A percentile compares a stretch with the other conserved stretches of the same genome.
These are phyloP conservation scores for Sphaerophoria taeniata DNA, from an alignment of 2,888 invertebrate genomes.

Conservation along the genomic window DNA sequence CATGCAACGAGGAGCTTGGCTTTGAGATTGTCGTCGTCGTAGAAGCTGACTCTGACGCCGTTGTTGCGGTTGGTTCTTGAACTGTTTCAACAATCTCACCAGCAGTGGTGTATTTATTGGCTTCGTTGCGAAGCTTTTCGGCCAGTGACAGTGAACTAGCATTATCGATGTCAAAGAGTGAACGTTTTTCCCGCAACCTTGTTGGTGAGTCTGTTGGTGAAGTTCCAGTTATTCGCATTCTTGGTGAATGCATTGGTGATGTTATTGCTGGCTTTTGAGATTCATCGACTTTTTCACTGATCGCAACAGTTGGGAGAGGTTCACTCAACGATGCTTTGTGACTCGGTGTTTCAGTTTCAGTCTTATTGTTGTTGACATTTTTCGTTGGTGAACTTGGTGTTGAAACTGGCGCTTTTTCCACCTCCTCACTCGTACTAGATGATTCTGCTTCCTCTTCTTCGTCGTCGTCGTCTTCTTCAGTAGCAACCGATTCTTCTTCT, in stretches of 20 bases:
- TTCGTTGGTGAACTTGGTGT: constrained; percentile 59
- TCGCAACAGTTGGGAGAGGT: constrained; percentile 54
- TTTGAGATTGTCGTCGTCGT: constrained; percentile 56
- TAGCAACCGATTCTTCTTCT: constrained; percentile 44
- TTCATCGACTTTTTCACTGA: constrained; percentile 61
- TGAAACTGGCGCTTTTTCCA: constrained; percentile 5
- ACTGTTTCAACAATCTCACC: constrained; percentile 72
- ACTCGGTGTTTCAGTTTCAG: constrained; percentile 68
- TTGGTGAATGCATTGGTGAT: constrained; percentile 65
- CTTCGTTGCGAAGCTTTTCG: constrained; percentile 79
- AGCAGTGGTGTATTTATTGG: constrained; percentile 77
- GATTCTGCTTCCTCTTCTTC: constrained; percentile 31
- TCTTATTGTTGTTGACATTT: constrained; percentile 76
- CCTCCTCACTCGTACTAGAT: constrained; percentile 42
- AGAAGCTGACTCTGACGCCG: constrained; percentile 26
- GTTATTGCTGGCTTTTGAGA: constrained; percentile 36
- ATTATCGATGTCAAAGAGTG: constrained; percentile 80
- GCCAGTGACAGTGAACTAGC: constrained; percentile 78
- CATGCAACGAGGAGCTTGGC: constrained; percentile 75
- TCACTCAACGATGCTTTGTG: constrained; percentile 45
- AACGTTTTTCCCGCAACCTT: constrained; percentile 81
- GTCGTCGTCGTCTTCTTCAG: constrained; percentile 21
- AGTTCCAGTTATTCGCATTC: constrained; percentile 78
- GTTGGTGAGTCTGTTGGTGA: constrained; percentile 82
- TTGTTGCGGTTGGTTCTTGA: constrained; percentile 20